Percentiles rank a stretch among this genome's conserved stretches.
Evolutionary conservation across 2,888 invertebrate genomes (phyloP).

Genomic region (Ariolimax columbianus): DNA sequence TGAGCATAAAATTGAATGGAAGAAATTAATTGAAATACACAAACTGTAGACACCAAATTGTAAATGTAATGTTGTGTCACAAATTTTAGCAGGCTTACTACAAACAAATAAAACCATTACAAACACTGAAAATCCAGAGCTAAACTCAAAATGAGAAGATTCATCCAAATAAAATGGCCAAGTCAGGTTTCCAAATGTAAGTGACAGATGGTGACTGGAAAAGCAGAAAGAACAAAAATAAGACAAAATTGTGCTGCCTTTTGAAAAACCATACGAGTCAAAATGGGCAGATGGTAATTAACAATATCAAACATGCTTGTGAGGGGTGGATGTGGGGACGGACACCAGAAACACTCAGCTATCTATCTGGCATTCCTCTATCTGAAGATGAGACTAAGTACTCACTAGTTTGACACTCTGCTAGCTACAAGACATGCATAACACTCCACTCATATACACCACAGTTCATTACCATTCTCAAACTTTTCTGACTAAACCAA

Average conservation of each 20-base stretch:
- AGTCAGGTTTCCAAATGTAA: not conserved
- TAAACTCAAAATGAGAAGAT: not conserved
- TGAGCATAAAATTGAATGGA: constrained; percentile 3
- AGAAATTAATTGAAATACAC: not conserved
- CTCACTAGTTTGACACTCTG: not conserved
- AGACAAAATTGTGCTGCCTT: not conserved
- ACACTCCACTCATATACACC: not conserved
- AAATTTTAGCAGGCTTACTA: constrained; percentile 14
- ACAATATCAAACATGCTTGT: not conserved
- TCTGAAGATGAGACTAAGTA: not conserved
- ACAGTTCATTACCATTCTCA: not conserved
- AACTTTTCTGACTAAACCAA: not conserved
- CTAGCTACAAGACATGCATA: not conserved
- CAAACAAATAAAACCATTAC: not conserved
- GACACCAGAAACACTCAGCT: not conserved
- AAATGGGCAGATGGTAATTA: not conserved
- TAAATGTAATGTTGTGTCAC: constrained; percentile 32
- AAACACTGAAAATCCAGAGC: not conserved
- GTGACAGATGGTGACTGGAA: constrained; percentile 10
- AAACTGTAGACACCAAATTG: not conserved
- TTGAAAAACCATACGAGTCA: not conserved
- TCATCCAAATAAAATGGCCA: not conserved
- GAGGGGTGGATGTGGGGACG: not conserved
- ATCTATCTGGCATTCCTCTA: not conserved
- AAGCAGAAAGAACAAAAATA: not conserved